A percentile compares a stretch with the other conserved stretches of the same genome.
Conservation (phyloP, 2,888 invertebrate genomes). For the Cybosia mesomella region DNA sequence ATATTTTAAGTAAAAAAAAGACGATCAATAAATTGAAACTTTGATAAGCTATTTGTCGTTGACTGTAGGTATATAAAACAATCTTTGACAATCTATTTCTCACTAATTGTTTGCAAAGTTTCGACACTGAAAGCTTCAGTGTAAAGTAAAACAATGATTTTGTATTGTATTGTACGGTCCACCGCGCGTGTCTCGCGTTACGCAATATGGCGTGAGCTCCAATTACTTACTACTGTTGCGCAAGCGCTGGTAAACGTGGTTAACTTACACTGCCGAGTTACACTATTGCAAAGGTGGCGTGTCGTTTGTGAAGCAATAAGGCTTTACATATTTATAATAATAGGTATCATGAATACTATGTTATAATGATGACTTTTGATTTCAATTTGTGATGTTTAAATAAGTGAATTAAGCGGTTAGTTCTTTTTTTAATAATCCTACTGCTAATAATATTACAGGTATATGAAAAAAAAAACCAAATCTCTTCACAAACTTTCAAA, state of each 20-base stretch:
- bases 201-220: conserved; percentile 59
- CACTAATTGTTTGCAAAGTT: conserved; percentile 44
- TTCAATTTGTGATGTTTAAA: not conserved
- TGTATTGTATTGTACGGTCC: conserved; percentile 50
- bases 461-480: too few relatives aligned
- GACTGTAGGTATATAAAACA: conserved; percentile 18
- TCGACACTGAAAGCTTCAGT: conserved; percentile 42
- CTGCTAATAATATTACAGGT: too few relatives aligned
- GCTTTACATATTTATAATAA: conserved; percentile 42
- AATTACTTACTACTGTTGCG: conserved; percentile 70
- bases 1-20: too few relatives aligned
- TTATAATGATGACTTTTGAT: not conserved
- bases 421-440: too few relatives aligned
- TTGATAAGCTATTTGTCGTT: not conserved
- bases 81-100: conserved; percentile 45
- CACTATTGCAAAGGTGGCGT: conserved; percentile 43
- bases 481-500: not conserved
- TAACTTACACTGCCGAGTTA: conserved; percentile 29
- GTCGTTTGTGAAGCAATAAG: conserved; percentile 45
- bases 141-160: conserved; percentile 51
- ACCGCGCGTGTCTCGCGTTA: conserved; percentile 54
- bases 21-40: not conserved
- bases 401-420: too few relatives aligned
- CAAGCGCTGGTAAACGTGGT: conserved; percentile 54
- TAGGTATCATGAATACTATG: conserved; percentile 26